Conservation (phyloP, 2,797 vertebrate species). For the Acipenser transmontanus region DNA sequence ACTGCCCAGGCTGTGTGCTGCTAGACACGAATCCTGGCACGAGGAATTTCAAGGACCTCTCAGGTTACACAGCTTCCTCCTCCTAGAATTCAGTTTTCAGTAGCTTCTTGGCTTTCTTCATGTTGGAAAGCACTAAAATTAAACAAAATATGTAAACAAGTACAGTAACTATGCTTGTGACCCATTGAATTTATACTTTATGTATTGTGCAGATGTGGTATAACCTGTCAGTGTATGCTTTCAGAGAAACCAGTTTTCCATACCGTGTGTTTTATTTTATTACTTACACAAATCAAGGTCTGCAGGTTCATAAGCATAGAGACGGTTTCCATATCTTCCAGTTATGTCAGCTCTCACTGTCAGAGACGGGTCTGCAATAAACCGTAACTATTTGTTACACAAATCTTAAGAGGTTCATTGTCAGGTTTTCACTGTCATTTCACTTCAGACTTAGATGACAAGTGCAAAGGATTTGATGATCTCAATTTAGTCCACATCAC, state of each 20-base stretch:
- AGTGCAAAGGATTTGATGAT: too few relatives aligned
- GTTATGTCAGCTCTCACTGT: constrained; percentile 91
- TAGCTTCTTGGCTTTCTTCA: constrained; percentile 81
- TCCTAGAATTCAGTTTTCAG: constrained; percentile 82
- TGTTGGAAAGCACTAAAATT: constrained; percentile 64
- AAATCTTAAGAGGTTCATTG: too few relatives aligned
- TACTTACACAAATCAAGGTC: constrained; percentile 78
- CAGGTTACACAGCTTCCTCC: background rate
- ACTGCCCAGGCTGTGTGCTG: constrained; percentile 22
- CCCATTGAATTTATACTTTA: too few relatives aligned
- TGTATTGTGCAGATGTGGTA: too few relatives aligned
- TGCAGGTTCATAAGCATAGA: constrained; percentile 83
- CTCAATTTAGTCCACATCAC: too few relatives aligned
- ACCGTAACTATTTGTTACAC: too few relatives aligned
- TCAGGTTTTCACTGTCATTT: too few relatives aligned
- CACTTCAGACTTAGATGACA: too few relatives aligned
- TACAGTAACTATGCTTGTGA: too few relatives aligned
- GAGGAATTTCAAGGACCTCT: background rate
- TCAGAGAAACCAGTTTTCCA: too few relatives aligned
- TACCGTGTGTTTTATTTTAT: too few relatives aligned
- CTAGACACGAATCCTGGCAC: constrained; percentile 6
- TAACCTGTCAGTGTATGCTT: too few relatives aligned
- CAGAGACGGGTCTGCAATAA: constrained; percentile 78
- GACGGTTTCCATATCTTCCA: constrained; percentile 84
- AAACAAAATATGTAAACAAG: background rate